phyloP scores from a whole-genome alignment of 2,888 invertebrate species.

The Prionchulus punctatus region DNA sequence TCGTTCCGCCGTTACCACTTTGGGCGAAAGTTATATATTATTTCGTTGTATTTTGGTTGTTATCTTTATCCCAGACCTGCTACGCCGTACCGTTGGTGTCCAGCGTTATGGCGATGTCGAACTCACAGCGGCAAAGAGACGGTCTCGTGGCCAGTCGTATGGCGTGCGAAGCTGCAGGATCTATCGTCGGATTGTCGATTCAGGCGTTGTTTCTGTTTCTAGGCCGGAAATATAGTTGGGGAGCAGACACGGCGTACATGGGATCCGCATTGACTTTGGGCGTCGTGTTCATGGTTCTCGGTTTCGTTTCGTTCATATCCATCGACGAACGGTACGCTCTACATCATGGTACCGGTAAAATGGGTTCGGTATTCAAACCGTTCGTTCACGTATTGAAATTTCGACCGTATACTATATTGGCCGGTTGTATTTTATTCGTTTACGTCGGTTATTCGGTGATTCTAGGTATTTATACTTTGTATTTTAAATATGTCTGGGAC shows the following conservation, averaged over 20 bases:
- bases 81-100: conserved; percentile 3
- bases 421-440: not conserved
- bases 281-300: not conserved
- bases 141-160: not conserved
- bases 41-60: conserved; percentile 3
- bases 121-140: conserved; percentile 1
- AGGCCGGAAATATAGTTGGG: not conserved
- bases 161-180: not conserved
- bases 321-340: not conserved
- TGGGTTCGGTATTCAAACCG: not conserved
- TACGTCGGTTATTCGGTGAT: not conserved
- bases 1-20: not conserved
- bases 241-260: not conserved
- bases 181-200: not conserved
- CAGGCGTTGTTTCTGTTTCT: not conserved
- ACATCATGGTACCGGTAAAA: not conserved
- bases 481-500: not conserved
- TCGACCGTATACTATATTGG: not conserved
- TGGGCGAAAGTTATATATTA: not conserved
- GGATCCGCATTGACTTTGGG: not conserved
- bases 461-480: conserved; percentile 4
- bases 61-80: not conserved
- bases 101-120: not conserved
- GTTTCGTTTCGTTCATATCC: not conserved
- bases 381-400: not conserved